Evolutionary conservation across 2,113 vertebrate genomes (phyloP).

Genomic region (Periophthalmodon schlosseri): DNA sequence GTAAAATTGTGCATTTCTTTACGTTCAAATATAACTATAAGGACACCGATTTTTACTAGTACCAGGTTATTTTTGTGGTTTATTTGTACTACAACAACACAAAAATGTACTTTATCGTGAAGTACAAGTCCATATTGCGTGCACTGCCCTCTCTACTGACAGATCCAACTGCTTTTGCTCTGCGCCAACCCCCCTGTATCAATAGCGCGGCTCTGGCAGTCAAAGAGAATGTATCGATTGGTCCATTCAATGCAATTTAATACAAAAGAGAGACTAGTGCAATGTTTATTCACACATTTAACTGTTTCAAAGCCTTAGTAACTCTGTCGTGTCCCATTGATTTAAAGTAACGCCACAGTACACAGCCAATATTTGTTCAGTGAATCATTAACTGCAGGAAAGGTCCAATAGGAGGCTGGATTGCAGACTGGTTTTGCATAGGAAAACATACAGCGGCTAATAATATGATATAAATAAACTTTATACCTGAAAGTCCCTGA

Average conservation of each 20-base stretch:
- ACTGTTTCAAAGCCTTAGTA: neutral
- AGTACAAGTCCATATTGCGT: neutral
- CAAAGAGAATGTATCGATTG: neutral
- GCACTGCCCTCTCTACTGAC: neutral
- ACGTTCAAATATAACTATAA: neutral
- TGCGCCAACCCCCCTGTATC: neutral
- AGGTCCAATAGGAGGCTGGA: neutral
- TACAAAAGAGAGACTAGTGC: neutral
- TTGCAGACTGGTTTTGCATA: neutral
- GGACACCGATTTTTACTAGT: neutral
- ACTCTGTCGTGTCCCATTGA: neutral
- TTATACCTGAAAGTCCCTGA: neutral
- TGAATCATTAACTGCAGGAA: neutral
- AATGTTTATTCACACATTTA: neutral
- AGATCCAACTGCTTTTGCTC: neutral
- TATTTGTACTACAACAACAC: neutral
- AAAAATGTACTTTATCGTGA: neutral
- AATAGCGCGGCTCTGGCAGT: neutral
- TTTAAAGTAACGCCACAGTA: neutral
- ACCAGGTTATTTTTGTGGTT: too few species aligned
- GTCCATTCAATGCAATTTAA: slow-evolving; percentile 6
- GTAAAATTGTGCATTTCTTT: neutral
- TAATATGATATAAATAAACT: neutral
- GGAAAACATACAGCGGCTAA: neutral
- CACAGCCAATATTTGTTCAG: slow-evolving; percentile 9